These are phyloP conservation scores for Coremacera marginata DNA, from an alignment of 2,888 invertebrate species.

Conservation along the genomic window DNA sequence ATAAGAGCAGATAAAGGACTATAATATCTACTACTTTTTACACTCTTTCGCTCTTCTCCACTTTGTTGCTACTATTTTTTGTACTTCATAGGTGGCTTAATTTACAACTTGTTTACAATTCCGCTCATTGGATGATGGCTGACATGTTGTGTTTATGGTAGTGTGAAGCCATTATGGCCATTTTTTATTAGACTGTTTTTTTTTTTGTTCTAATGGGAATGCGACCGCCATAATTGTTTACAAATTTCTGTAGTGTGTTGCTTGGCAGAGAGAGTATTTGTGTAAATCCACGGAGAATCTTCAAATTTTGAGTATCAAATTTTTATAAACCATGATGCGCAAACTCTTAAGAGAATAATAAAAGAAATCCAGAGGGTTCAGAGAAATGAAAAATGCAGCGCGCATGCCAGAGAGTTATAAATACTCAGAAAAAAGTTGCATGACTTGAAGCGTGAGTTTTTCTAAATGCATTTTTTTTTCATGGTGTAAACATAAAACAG, in stretches of 20 bases:
- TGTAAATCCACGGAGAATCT: background rate
- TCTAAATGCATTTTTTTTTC: background rate
- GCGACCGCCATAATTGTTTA: slow-evolving; percentile 64
- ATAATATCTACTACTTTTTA: background rate
- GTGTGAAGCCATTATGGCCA: slow-evolving; percentile 59
- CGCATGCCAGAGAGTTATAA: background rate
- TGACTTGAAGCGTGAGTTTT: background rate
- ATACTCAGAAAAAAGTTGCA: background rate
- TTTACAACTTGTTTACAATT: slow-evolving; percentile 37
- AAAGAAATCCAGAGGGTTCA: slow-evolving; percentile 13
- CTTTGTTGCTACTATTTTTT: background rate
- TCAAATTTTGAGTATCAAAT: background rate
- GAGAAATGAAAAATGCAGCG: background rate
- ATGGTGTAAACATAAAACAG: slow-evolving; percentile 60
- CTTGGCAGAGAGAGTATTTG: background rate
- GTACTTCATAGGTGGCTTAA: slow-evolving; percentile 30
- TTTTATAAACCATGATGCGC: background rate
- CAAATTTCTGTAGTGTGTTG: slow-evolving; percentile 46
- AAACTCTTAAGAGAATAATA: background rate
- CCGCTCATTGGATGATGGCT: slow-evolving; percentile 57
- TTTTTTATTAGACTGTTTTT: slow-evolving; percentile 45
- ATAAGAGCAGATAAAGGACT: background rate
- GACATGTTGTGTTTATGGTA: slow-evolving; percentile 40
- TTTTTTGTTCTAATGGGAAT: slow-evolving; percentile 13
- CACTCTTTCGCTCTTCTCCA: background rate